phyloP scores from a whole-genome alignment of 2,888 invertebrate species.

The Abrostola triplasia region DNA sequence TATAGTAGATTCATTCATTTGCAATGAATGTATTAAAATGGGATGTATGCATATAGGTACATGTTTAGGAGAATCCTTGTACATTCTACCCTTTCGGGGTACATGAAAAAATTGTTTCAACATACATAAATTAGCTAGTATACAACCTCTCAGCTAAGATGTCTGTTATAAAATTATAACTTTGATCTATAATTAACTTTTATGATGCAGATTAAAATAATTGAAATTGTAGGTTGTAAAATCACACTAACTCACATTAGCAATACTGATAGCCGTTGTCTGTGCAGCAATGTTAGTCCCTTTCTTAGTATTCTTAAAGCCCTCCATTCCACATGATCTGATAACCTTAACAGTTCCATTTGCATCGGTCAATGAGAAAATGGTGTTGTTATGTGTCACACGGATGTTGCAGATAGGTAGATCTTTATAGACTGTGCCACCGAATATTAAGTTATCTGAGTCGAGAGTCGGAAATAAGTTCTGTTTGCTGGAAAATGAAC shows the following conservation, averaged over 20 bases:
- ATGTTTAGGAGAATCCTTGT: not conserved
- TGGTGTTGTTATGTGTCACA: slow-evolving; percentile 96
- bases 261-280: slow-evolving; percentile 95
- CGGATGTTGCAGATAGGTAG: slow-evolving; percentile 95
- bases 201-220: not conserved
- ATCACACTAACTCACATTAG: slow-evolving; percentile 87
- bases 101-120: too few relatives aligned
- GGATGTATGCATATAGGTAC: not conserved
- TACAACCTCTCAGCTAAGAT: too few relatives aligned
- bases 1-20: not conserved
- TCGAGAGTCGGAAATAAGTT: slow-evolving; percentile 92
- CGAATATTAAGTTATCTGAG: slow-evolving; percentile 91
- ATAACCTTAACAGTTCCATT: slow-evolving; percentile 90
- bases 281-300: slow-evolving; percentile 99
- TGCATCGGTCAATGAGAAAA: slow-evolving; percentile 92
- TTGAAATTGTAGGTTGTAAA: too few relatives aligned
- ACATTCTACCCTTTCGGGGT: too few relatives aligned
- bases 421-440: slow-evolving; percentile 93
- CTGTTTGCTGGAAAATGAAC: slow-evolving; percentile 85
- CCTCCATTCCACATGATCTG: slow-evolving; percentile 95
- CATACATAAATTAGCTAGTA: too few relatives aligned
- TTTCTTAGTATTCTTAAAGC: slow-evolving; percentile 98
- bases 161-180: not conserved
- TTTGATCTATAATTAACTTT: not conserved
- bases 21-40: not conserved